These are phyloP conservation scores for Lucinisca nassula DNA, from an alignment of 2,888 invertebrate genomes.

Conservation along the genomic window DNA sequence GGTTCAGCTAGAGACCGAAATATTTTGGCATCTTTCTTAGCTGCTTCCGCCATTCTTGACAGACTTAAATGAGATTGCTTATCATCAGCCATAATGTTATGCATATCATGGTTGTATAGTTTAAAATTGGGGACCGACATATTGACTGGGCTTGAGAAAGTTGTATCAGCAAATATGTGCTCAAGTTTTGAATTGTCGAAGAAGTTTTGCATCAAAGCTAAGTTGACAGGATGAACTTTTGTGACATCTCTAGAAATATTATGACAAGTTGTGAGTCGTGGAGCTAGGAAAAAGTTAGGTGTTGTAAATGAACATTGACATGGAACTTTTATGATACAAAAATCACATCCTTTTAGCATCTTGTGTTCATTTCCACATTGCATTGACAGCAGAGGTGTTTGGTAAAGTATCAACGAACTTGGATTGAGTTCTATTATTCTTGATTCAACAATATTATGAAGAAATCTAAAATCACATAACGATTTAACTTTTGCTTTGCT, in stretches of 20 bases:
- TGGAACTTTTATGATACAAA: not conserved
- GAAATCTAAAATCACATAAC: not conserved
- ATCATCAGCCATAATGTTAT: not conserved
- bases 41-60: not conserved
- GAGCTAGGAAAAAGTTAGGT: not conserved
- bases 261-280: not conserved
- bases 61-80: not conserved
- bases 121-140: not conserved
- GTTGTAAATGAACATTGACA: not conserved
- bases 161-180: constrained; percentile 9
- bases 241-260: not conserved
- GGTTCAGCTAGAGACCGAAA: constrained; percentile 14
- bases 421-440: not conserved
- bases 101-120: constrained; percentile 2
- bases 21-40: not conserved
- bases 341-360: constrained; percentile 19
- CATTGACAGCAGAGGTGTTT: constrained; percentile 8
- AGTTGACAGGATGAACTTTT: not conserved
- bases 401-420: not conserved
- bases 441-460: not conserved
- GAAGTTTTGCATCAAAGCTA: not conserved
- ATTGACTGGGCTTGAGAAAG: not conserved
- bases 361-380: not conserved
- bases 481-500: not conserved
- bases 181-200: not conserved